phyloP scores from a whole-genome alignment of 2,888 invertebrate genomes.

The Drosophila hawaiiensis region DNA sequence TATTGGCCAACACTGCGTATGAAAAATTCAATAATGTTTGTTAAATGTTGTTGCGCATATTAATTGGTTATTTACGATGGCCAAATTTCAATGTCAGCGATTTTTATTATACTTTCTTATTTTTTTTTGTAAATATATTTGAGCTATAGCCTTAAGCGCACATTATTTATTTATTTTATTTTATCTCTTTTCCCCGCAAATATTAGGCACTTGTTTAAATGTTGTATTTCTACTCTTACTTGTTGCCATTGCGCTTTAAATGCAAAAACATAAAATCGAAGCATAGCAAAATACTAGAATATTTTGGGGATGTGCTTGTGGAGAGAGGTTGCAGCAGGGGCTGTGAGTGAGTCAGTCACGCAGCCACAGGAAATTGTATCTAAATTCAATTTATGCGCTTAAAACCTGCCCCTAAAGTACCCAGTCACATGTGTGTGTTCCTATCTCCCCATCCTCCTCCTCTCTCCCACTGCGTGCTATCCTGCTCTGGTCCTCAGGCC shows the following conservation, averaged over 20 bases:
- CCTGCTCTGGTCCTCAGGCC: slow-evolving; percentile 24
- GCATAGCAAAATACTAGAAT: slow-evolving; percentile 7
- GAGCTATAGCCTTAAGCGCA: background rate
- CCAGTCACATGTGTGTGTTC: slow-evolving; percentile 31
- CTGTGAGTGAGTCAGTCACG: slow-evolving; percentile 62
- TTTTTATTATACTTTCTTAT: slow-evolving; percentile 5
- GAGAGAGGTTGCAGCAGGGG: slow-evolving; percentile 1
- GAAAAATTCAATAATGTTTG: slow-evolving; percentile 21
- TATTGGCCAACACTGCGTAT: background rate
- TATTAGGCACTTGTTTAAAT: background rate
- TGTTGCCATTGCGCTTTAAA: slow-evolving; percentile 24
- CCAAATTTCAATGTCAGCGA: slow-evolving; percentile 47
- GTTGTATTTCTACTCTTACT: background rate
- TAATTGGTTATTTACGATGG: slow-evolving; percentile 71
- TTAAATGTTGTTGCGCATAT: slow-evolving; percentile 76
- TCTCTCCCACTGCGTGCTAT: slow-evolving; percentile 6
- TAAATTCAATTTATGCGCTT: slow-evolving; percentile 76
- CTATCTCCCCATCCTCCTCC: background rate
- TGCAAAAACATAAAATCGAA: slow-evolving; percentile 37
- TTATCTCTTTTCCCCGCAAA: background rate
- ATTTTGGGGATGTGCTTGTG: background rate
- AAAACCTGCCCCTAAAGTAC: slow-evolving; percentile 46
- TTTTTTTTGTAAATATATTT: background rate
- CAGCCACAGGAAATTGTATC: slow-evolving; percentile 80
- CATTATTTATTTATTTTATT: background rate